These are phyloP conservation scores for Cistogaster globosa DNA, from an alignment of 2,888 invertebrate species.

Conservation along the genomic window DNA sequence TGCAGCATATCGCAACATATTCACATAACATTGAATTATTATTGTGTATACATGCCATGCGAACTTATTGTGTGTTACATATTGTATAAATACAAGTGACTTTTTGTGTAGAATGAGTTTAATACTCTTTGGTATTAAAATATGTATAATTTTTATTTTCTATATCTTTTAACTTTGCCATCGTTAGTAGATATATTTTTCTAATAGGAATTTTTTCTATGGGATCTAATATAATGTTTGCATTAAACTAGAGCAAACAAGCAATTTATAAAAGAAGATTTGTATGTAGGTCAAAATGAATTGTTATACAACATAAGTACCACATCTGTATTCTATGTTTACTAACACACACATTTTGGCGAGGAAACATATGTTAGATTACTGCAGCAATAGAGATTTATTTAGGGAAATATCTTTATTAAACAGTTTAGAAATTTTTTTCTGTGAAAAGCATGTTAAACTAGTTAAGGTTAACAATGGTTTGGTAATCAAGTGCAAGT, in stretches of 20 bases:
- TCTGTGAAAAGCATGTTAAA: too few species aligned
- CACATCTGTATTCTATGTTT: neutral
- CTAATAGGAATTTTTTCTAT: slow-evolving; percentile 37
- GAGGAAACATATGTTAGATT: neutral
- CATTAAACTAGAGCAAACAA: slow-evolving; percentile 58
- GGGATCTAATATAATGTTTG: slow-evolving; percentile 49
- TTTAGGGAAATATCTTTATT: neutral
- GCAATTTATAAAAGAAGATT: slow-evolving; percentile 57
- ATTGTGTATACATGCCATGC: slow-evolving; percentile 44
- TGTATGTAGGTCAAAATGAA: slow-evolving; percentile 53
- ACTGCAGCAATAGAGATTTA: neutral
- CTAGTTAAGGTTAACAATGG: too few species aligned
- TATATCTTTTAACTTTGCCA: neutral
- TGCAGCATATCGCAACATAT: slow-evolving; percentile 64
- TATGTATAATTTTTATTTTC: slow-evolving; percentile 19
- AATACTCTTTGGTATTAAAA: slow-evolving; percentile 65
- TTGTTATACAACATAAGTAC: slow-evolving; percentile 20
- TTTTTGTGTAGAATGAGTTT: slow-evolving; percentile 30
- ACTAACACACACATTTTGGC: neutral
- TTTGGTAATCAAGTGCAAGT: too few species aligned
- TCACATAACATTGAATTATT: slow-evolving; percentile 65
- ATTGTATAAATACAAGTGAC: slow-evolving; percentile 37
- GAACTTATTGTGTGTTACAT: slow-evolving; percentile 34
- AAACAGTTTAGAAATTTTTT: neutral
- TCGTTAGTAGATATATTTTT: slow-evolving; percentile 26